These are phyloP conservation scores for Drosophila eohydei DNA, from an alignment of 2,888 invertebrate species.

Conservation along the genomic window DNA sequence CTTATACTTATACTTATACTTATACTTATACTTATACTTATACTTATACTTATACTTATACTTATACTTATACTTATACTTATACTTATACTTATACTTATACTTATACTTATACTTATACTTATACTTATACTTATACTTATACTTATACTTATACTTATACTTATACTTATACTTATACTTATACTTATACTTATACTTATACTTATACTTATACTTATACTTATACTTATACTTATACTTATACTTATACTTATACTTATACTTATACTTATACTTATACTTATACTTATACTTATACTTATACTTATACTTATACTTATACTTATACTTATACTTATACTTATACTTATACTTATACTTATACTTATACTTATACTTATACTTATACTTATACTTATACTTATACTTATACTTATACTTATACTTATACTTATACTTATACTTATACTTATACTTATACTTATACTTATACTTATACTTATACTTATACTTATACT, in stretches of 20 bases:
- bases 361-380: slow-evolving; percentile 3
- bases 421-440: slow-evolving; percentile 1
- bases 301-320: slow-evolving; percentile 2
- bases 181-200: not conserved
- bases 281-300: slow-evolving; percentile 1
- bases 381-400: slow-evolving; percentile 1
- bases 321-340: slow-evolving; percentile 1
- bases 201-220: not conserved
- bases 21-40: slow-evolving; percentile 4
- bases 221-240: not conserved
- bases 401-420: slow-evolving; percentile 2
- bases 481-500: slow-evolving; percentile 3
- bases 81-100: slow-evolving; percentile 3
- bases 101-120: slow-evolving; percentile 4
- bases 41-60: slow-evolving; percentile 4
- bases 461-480: slow-evolving; percentile 5
- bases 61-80: slow-evolving; percentile 3
- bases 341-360: not conserved
- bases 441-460: not conserved
- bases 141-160: not conserved
- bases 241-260: slow-evolving; percentile 1
- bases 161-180: slow-evolving; percentile 2
- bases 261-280: slow-evolving; percentile 4
- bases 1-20: slow-evolving; percentile 4
- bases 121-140: slow-evolving; percentile 5